Evolutionary conservation across 2,113 vertebrate genomes (phyloP).

Genomic region (Leptodactylus fuscus): DNA sequence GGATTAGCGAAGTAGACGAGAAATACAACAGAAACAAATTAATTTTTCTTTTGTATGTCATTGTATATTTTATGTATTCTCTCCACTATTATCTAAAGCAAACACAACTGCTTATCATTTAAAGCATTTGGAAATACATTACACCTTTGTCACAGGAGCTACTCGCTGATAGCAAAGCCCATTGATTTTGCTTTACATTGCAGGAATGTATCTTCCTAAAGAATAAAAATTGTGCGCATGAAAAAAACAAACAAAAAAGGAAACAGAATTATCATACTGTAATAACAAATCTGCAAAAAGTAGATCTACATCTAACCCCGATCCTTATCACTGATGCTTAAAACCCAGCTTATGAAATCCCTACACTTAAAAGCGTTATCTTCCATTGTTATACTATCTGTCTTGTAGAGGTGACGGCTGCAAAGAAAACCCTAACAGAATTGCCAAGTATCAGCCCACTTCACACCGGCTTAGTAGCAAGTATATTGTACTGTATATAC

Average conservation of each 20-base stretch:
- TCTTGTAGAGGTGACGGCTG: too few species aligned
- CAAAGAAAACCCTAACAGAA: too few species aligned
- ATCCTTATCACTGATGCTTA: background rate
- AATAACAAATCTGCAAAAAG: background rate
- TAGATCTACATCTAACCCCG: background rate
- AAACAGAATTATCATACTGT: background rate
- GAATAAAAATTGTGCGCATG: background rate
- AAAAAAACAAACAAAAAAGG: background rate
- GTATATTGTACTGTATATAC: too few species aligned
- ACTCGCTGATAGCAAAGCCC: slow-evolving; percentile 1
- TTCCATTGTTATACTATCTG: too few species aligned
- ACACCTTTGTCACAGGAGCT: slow-evolving; percentile 34
- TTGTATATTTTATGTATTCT: slow-evolving; percentile 11
- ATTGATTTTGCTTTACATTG: slow-evolving; percentile 12
- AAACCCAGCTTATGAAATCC: too few species aligned
- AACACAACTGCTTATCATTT: slow-evolving; percentile 46
- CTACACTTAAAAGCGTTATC: too few species aligned
- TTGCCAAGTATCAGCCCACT: too few species aligned
- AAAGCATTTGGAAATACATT: background rate
- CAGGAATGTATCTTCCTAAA: slow-evolving; percentile 3
- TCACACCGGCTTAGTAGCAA: too few species aligned
- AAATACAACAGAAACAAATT: slow-evolving; percentile 6
- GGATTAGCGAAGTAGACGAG: slow-evolving; percentile 18
- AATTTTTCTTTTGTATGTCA: background rate
- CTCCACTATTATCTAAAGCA: slow-evolving; percentile 20